Base-by-base conservation (phyloP, 2,113 vertebrate species). In the Eclectus roratus region DNA sequence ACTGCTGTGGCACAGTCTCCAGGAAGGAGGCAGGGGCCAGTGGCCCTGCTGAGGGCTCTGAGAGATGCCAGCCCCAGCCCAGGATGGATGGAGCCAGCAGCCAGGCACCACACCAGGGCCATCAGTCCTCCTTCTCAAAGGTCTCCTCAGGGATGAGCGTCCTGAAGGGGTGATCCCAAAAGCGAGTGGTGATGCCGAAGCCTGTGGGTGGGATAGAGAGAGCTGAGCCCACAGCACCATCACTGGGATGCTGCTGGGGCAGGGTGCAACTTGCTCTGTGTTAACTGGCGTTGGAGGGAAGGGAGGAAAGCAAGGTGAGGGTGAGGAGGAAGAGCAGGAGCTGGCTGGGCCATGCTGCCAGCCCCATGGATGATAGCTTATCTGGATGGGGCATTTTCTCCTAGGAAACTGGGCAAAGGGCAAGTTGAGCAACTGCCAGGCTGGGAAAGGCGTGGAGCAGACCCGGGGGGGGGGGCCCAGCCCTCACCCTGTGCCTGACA, bases 131-230 rank as follows among this genome's bases (percentile, higher is more conserved):
- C 49, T 87, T 97, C 95, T 95, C 97, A 9, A 98, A 98, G 37
- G 97, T 97, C 94, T 99, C 99, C 74, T 99, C 98, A 0, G 99
- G 99, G 94, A 99, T 99, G 37, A 98, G 97, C 9, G 99, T 99
- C 69, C 97, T 97, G 97, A 99, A 99, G 33, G 98, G 98, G 85
- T 97, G 91, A 94, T 99, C 99, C 99, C 99, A 99, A 80, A 99
- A 98, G 15, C 97, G 98, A 86, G 98, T 98, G 94, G 98, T 99
- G 98, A 99, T 99, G 60, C 99, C 99, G 8, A 99, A 99, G 85
- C 99, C 99, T 99, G 97, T 0, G 81, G 23, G 47, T 12, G 87
- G 58, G 92, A 60, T 61, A n/a, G n/a, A 61, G 69, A 61, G 43
- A 0, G 0, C 33, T 93, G 49, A 96, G 93, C 31, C 53, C 9